These are phyloP conservation scores for Genyomyrus donnyi DNA, from an alignment of 2,113 vertebrate species.

Conservation along the genomic window DNA sequence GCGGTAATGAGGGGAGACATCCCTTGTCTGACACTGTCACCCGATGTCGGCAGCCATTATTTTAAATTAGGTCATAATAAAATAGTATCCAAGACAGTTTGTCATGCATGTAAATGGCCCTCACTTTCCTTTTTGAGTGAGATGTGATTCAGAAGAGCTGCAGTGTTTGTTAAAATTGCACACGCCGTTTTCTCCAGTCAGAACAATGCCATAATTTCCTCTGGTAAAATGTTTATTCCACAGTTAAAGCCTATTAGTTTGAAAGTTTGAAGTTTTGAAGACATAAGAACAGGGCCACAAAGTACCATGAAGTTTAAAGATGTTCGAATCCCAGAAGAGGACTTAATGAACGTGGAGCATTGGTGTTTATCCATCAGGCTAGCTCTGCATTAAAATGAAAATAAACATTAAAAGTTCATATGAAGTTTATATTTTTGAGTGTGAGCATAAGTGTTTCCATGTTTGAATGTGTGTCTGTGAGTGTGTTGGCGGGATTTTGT, in stretches of 20 bases:
- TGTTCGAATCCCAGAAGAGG: background rate
- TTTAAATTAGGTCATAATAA: slow-evolving; percentile 42
- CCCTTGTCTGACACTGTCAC: slow-evolving; percentile 30
- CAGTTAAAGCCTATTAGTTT: background rate
- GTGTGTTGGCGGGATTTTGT: slow-evolving; percentile 7
- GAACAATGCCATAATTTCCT: background rate
- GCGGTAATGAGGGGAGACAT: slow-evolving; percentile 32
- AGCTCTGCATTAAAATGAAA: background rate
- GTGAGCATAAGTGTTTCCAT: background rate
- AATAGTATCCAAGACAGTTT: slow-evolving; percentile 33
- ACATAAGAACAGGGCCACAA: background rate
- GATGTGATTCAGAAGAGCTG: background rate
- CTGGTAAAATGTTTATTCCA: background rate
- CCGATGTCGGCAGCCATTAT: slow-evolving; percentile 44
- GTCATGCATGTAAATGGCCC: slow-evolving; percentile 25
- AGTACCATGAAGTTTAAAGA: background rate
- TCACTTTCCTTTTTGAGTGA: background rate
- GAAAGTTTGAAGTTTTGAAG: background rate
- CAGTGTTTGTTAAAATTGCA: background rate
- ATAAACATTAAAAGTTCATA: background rate
- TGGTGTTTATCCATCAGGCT: background rate
- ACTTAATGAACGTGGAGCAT: background rate
- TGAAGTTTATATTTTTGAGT: background rate
- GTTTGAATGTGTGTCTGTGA: slow-evolving; percentile 1
- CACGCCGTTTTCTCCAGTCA: background rate